Percentiles rank a stretch among this genome's conserved stretches.
Evolutionary conservation across 2,888 invertebrate genomes (phyloP).

Genomic region (Creontiades dilutus): DNA sequence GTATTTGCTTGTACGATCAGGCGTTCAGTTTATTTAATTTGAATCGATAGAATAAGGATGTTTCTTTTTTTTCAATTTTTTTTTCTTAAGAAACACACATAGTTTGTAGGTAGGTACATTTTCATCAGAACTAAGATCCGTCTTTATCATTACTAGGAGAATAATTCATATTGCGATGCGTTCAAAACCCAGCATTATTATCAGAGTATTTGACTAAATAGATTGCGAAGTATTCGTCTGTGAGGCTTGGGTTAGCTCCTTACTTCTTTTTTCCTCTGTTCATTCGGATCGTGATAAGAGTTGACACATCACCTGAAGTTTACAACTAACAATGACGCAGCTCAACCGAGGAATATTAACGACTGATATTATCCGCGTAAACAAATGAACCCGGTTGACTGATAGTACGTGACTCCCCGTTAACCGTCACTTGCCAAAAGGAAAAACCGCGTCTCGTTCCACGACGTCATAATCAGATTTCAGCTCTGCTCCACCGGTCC

Average conservation of each 20-base stretch:
- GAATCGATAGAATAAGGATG: too few relatives aligned
- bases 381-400: background rate
- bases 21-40: too few relatives aligned
- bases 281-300: background rate
- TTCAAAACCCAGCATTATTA: too few relatives aligned
- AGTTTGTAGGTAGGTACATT: too few relatives aligned
- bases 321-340: background rate
- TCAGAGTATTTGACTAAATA: too few relatives aligned
- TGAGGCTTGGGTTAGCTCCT: background rate
- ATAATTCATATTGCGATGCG: too few relatives aligned
- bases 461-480: constrained; percentile 67
- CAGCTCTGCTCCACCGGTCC: background rate
- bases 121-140: too few relatives aligned
- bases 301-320: background rate
- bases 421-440: constrained; percentile 30
- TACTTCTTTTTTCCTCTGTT: background rate
- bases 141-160: too few relatives aligned
- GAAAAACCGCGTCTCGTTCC: constrained; percentile 30
- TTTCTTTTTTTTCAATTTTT: too few relatives aligned
- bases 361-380: background rate
- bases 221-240: too few relatives aligned
- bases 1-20: too few relatives aligned
- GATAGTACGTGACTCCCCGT: background rate
- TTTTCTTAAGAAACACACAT: too few relatives aligned
- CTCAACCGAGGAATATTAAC: constrained; percentile 23